phyloP scores from a whole-genome alignment of 1,140 invertebrate species.

The Halictus rubicundus region DNA sequence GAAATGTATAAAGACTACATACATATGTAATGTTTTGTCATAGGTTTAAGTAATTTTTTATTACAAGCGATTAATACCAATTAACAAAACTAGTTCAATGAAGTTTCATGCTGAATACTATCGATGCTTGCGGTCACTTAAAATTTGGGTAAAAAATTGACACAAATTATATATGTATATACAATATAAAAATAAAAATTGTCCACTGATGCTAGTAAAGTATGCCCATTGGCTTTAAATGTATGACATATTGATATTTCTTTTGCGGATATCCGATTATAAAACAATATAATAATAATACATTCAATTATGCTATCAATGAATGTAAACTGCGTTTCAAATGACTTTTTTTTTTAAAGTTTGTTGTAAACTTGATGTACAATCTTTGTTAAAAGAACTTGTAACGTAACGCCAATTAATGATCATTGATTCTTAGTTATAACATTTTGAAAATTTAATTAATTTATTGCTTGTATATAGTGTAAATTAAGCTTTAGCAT shows the following conservation, averaged over 20 bases:
- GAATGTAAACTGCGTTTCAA: neutral
- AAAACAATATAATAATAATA: neutral
- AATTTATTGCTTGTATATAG: conserved; percentile 74
- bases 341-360: conserved; percentile 7
- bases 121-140: conserved; percentile 9
- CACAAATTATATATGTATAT: conserved; percentile 11
- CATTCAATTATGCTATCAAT: neutral
- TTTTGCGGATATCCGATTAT: neutral
- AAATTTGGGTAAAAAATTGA: conserved; percentile 12
- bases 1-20: conserved; percentile 30
- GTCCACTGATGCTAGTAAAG: neutral
- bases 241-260: neutral
- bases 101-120: conserved; percentile 23
- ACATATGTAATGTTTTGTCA: conserved; percentile 21
- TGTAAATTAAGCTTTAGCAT: conserved; percentile 70
- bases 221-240: conserved; percentile 20
- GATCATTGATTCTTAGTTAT: conserved; percentile 46
- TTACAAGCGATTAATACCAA: conserved; percentile 10
- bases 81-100: conserved; percentile 15
- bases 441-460: conserved; percentile 64
- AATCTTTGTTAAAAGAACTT: conserved; percentile 11
- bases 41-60: conserved; percentile 25
- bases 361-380: conserved; percentile 6
- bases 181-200: conserved; percentile 8
- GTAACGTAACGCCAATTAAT: conserved; percentile 31